Conservation (phyloP, 2,113 vertebrate species). For the Rhegmatorhina hoffmannsi region DNA sequence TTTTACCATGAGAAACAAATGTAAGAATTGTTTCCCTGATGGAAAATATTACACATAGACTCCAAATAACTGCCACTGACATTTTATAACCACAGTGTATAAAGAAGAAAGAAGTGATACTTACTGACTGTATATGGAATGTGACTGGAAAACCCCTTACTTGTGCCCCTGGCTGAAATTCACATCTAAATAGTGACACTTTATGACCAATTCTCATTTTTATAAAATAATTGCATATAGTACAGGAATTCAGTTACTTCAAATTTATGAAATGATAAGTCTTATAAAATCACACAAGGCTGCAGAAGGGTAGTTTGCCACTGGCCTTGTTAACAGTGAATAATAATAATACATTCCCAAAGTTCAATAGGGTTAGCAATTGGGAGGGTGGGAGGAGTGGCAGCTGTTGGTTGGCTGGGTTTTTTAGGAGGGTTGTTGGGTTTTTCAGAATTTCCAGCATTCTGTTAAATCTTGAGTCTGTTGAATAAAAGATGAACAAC, state of each 20-base stretch:
- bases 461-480: background rate
- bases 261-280: background rate
- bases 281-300: background rate
- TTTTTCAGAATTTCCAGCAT: background rate
- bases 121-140: background rate
- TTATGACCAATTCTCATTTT: background rate
- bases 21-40: background rate
- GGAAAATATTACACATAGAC: background rate
- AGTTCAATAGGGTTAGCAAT: background rate
- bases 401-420: accelerated
- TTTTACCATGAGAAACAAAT: background rate
- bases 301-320: background rate
- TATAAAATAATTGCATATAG: background rate
- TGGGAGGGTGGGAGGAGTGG: background rate
- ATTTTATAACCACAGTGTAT: background rate
- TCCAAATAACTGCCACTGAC: background rate
- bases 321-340: background rate
- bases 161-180: background rate
- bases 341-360: background rate
- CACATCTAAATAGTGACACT: background rate
- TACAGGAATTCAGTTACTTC: background rate
- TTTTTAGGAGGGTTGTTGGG: background rate
- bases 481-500: background rate
- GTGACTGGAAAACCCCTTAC: background rate
- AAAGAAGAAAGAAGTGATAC: background rate